Percentiles rank a stretch among this genome's conserved stretches.
Conservation (phyloP, 2,113 vertebrate genomes). For the Equus przewalskii region DNA sequence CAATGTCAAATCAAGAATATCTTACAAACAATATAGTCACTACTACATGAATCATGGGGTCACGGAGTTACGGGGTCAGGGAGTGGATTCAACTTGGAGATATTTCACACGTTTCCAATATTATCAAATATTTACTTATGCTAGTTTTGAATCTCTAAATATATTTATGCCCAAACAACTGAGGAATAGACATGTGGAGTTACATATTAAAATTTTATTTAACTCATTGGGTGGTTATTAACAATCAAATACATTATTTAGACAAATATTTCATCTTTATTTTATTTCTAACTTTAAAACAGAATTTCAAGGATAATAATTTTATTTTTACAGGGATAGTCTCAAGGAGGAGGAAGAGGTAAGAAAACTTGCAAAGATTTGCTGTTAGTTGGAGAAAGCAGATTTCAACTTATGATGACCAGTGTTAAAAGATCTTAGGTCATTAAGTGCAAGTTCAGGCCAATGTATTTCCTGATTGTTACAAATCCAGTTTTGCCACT, state of each 20-base stretch:
- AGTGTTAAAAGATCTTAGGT: background rate
- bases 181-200: background rate
- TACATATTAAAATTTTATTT: background rate
- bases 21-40: background rate
- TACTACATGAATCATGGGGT: background rate
- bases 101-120: background rate
- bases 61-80: background rate
- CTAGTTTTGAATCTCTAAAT: background rate
- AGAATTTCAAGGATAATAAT: background rate
- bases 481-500: background rate
- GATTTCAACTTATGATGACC: background rate
- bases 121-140: background rate
- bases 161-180: background rate
- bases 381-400: background rate
- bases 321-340: background rate
- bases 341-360: background rate
- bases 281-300: slow-evolving; percentile 43
- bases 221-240: background rate
- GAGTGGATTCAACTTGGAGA: background rate
- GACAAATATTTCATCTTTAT: slow-evolving; percentile 5
- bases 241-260: background rate
- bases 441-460: background rate
- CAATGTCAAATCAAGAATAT: background rate
- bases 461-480: background rate
- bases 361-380: background rate